Conservation (phyloP, 2,797 vertebrate species). For the Etheostoma perlongum region DNA sequence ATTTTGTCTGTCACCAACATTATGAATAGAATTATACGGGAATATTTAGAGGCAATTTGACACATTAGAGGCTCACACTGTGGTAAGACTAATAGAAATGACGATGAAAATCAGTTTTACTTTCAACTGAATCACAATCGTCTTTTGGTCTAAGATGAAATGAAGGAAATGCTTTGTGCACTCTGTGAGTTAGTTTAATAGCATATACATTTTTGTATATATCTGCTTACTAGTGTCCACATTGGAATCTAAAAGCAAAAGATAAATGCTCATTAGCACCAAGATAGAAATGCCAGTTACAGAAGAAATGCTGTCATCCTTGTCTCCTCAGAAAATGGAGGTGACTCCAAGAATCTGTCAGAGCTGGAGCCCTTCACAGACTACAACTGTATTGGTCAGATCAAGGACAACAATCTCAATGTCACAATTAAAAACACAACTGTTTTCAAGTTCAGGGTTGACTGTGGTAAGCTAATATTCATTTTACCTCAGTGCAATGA, state of each 20-base stretch:
- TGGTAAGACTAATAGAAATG: not conserved
- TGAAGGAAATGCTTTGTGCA: not conserved
- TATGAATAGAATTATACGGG: not conserved
- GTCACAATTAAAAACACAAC: rapidly evolving
- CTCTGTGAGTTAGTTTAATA: too few relatives aligned
- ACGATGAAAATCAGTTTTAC: not conserved
- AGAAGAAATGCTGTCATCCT: conserved; percentile 6
- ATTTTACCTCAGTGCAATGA: conserved; percentile 8
- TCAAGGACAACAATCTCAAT: rapidly evolving
- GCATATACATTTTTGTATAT: too few relatives aligned
- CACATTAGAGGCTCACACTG: not conserved
- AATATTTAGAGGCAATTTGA: not conserved
- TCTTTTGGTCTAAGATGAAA: not conserved
- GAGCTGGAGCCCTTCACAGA: conserved; percentile 45
- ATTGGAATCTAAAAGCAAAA: not conserved
- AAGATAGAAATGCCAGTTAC: not conserved
- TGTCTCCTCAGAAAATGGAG: not conserved
- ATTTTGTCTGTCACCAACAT: not conserved
- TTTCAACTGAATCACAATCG: not conserved
- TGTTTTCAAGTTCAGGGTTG: rapidly evolving
- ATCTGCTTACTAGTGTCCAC: too few relatives aligned
- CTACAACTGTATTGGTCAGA: conserved; percentile 51
- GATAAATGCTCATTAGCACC: not conserved
- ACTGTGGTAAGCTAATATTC: conserved; percentile 70
- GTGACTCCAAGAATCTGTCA: rapidly evolving